These are phyloP conservation scores for Prionailurus viverrinus DNA, from an alignment of 2,113 vertebrate species.

Conservation along the genomic window DNA sequence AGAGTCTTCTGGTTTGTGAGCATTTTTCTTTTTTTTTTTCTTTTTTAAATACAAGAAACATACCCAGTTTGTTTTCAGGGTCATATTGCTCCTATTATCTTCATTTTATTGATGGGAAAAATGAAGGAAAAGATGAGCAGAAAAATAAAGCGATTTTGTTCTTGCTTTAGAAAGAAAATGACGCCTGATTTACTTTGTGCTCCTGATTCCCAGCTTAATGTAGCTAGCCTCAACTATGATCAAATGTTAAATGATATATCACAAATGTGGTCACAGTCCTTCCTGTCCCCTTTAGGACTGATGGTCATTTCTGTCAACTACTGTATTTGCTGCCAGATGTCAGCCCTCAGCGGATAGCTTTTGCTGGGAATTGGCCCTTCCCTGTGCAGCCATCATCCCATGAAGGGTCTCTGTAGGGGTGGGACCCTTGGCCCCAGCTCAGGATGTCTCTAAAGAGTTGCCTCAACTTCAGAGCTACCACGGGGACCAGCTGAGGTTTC, in stretches of 20 bases:
- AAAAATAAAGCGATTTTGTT: neutral
- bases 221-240: neutral
- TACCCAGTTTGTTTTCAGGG: neutral
- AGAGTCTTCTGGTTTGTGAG: neutral
- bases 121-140: neutral
- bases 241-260: neutral
- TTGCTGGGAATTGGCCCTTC: neutral
- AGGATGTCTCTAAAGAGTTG: neutral
- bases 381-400: neutral
- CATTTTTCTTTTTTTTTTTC: neutral
- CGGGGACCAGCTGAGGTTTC: neutral
- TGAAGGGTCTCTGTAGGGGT: neutral
- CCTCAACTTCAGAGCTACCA: neutral
- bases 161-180: neutral
- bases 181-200: neutral
- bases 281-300: neutral
- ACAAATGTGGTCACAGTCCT: neutral
- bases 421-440: rapidly evolving
- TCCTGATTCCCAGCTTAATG: neutral
- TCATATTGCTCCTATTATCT: neutral
- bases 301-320: neutral
- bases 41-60: neutral
- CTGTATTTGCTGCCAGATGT: neutral
- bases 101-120: neutral
- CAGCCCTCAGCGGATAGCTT: neutral